These are phyloP conservation scores for Ryuthela nishihirai DNA, from an alignment of 2,888 invertebrate species.

Conservation along the genomic window DNA sequence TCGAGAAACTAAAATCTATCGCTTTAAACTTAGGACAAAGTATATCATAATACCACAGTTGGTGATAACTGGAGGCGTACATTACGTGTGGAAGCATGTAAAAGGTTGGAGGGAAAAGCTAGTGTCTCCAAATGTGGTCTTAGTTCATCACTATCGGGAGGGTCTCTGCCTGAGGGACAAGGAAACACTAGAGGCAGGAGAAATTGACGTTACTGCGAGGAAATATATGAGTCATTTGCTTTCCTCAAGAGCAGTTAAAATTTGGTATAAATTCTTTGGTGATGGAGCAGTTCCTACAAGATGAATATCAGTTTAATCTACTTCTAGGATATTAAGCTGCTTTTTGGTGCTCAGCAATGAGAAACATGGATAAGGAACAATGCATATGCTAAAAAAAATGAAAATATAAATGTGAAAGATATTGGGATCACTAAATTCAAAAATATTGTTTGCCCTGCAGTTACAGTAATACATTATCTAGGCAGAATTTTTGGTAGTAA, in stretches of 20 bases:
- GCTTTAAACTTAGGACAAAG: slow-evolving; percentile 13
- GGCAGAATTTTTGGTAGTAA: too few species aligned
- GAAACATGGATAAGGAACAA: too few species aligned
- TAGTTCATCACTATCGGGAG: slow-evolving; percentile 28
- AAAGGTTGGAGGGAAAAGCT: not conserved
- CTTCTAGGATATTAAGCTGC: too few species aligned
- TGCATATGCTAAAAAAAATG: too few species aligned
- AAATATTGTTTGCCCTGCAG: too few species aligned
- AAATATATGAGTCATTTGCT: slow-evolving; percentile 23
- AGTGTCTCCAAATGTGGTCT: slow-evolving; percentile 4
- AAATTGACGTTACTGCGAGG: slow-evolving; percentile 16
- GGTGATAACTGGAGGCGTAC: slow-evolving; percentile 11
- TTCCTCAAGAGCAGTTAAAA: slow-evolving; percentile 7
- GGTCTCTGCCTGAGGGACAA: slow-evolving; percentile 1
- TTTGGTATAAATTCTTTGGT: slow-evolving; percentile 2
- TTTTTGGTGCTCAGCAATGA: too few species aligned
- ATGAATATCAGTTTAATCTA: too few species aligned
- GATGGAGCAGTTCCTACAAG: not conserved
- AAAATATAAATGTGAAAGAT: too few species aligned
- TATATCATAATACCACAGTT: slow-evolving; percentile 14
- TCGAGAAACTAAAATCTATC: slow-evolving; percentile 24
- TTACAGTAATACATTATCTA: too few species aligned
- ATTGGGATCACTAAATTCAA: too few species aligned
- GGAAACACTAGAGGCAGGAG: not conserved
- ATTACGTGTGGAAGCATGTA: slow-evolving; percentile 8